These are phyloP conservation scores for Epizoanthus fatuus DNA, from an alignment of 92 coral and sea anemone species.

Conservation along the genomic window DNA sequence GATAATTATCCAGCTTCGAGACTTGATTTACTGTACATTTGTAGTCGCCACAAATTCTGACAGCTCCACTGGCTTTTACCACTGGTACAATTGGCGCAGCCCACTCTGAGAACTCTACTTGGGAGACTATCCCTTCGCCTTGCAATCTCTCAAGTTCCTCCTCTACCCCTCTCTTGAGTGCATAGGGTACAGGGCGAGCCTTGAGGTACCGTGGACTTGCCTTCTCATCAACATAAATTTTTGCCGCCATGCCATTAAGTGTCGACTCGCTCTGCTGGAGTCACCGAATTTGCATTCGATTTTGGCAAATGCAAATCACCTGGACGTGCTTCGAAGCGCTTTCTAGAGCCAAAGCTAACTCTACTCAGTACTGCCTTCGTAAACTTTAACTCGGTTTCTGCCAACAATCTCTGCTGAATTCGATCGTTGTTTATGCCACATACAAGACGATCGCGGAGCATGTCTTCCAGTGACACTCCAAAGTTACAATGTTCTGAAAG, in stretches of 20 bases:
- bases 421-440: slow-evolving; percentile 47
- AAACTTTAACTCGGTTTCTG: slow-evolving; percentile 50
- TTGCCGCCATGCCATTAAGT: slow-evolving; percentile 40
- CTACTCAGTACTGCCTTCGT: slow-evolving; percentile 56
- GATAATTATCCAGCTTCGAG: slow-evolving; percentile 59
- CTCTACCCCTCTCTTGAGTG: slow-evolving; percentile 35
- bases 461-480: slow-evolving; percentile 55
- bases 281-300: no score
- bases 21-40: slow-evolving; percentile 42
- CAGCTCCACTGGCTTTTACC: slow-evolving; percentile 33
- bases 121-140: slow-evolving; percentile 50
- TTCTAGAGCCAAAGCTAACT: slow-evolving; percentile 49
- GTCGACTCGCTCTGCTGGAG: no score
- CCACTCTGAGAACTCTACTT: slow-evolving; percentile 61
- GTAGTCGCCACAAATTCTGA: slow-evolving; percentile 32
- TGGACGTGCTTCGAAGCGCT: no score
- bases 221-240: slow-evolving; percentile 30
- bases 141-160: slow-evolving; percentile 52
- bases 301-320: no score
- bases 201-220: slow-evolving; percentile 56
- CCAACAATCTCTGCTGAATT: slow-evolving; percentile 61
- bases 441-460: slow-evolving; percentile 61
- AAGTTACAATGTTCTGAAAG: slow-evolving; percentile 56
- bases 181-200: slow-evolving; percentile 52
- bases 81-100: slow-evolving; percentile 65